Evolutionary conservation across 2,888 invertebrate genomes (phyloP).

Genomic region (Pteria penguin): DNA sequence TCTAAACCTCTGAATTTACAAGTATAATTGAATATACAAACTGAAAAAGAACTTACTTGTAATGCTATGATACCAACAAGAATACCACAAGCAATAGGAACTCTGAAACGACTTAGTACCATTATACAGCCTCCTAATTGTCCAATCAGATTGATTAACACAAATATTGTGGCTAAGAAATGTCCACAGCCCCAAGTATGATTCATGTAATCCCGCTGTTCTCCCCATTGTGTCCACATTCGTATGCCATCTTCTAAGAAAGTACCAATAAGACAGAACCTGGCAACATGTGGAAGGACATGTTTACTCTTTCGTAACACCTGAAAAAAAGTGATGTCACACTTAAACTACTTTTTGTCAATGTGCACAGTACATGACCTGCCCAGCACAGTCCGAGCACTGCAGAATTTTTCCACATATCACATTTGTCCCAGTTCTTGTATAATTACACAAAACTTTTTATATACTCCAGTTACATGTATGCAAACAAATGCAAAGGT

Average conservation of each 20-base stretch:
- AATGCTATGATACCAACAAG: conserved; percentile 97
- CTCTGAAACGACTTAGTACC: conserved; percentile 95
- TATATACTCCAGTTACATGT: too few species aligned
- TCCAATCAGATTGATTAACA: conserved; percentile 95
- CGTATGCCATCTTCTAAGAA: conserved; percentile 99
- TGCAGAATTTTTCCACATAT: too few species aligned
- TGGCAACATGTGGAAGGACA: conserved; percentile 95
- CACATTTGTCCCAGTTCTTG: too few species aligned
- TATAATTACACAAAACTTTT: too few species aligned
- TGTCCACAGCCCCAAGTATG: conserved; percentile 98
- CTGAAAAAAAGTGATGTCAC: conserved; percentile 85
- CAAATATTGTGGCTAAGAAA: conserved; percentile 95
- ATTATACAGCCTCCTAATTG: conserved; percentile 98
- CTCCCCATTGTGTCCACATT: conserved; percentile 99
- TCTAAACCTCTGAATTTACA: too few species aligned
- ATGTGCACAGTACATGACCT: too few species aligned
- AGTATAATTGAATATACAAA: too few species aligned
- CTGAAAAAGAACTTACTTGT: conserved; percentile 90
- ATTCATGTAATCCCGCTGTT: conserved; percentile 98
- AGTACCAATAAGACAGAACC: conserved; percentile 97
- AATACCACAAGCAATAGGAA: conserved; percentile 86
- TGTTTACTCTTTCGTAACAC: conserved; percentile 93
- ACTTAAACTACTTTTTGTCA: too few species aligned
- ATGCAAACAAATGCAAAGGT: too few species aligned
- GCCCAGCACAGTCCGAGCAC: too few species aligned